Base-by-base conservation (phyloP, 2,797 vertebrate genomes). In the Buphagus erythrorhynchus region DNA sequence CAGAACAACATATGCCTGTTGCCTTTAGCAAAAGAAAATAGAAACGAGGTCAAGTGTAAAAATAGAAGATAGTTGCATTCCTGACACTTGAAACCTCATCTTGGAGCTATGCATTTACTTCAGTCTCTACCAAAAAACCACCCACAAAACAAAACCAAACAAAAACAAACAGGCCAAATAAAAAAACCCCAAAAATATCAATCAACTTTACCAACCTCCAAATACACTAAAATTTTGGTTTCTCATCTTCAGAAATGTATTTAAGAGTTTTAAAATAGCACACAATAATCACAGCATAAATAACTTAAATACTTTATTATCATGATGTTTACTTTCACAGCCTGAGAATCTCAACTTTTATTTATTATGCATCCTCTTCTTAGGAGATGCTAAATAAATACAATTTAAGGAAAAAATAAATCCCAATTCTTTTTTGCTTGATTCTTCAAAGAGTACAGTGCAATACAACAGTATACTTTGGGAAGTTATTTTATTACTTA, bases 31-130 rank as follows among this genome's bases (percentile, higher is more conserved):
- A 95, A 95, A 95, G 77, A 94, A 95, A 96, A 97, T 1, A 95
- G 92, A 97, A 97, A 91, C 26, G 89, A 97, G 95, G 94, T 97
- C 94, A 95, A 93, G 77, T 75, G 59, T 95, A 97, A 97, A 97
- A 97, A 97, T 97, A 96, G 94, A 93, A 95, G 59, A 96, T 35
- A 69, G 85, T 76, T 91, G 90, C 88, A 96, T 95, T 97, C 94
- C 92, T 91, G 95, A 91, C 77, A 96, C 93, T 94, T 85, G 91
- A 97, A 97, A 96, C 92, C 79, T 96, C 93, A 95, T 95, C 69
- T 67, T 26, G 65, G 68, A 95, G 85, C 18, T 91, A 95, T 88
- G 93, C 84, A 93, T 95, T 93, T 91, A 93, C 90, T 77, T 89
- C 48, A 92, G 46, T 25, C 59, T 66, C 76, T 28, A 43, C 1